Base-by-base conservation (phyloP, 2,888 invertebrate genomes). In the Tinea semifulvella region DNA sequence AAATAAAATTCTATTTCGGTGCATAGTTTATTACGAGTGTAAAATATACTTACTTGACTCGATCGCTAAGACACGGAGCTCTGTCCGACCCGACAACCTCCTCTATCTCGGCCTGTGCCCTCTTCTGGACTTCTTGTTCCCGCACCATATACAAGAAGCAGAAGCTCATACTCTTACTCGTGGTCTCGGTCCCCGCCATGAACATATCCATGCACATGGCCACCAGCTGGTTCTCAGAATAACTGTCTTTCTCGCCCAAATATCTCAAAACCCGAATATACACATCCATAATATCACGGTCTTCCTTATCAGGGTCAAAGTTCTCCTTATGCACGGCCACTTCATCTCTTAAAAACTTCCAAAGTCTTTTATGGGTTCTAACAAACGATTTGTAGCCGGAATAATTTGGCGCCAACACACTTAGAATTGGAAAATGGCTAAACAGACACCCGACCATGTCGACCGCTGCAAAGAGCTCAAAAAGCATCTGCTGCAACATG, bases 111-210 rank as follows among this genome's bases (percentile, higher is more conserved):
- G 85, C 84, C 54, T 89, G 91, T 0, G 90, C 91, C 56, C 87
- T 89, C 51, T 66, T 83, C 58, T 93, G 92, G 0, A 92, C 85
- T 1, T 87, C 82, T 14, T 88, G 90, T 54, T 89, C 84, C 13
- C 88, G 71, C 3, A 91, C 83, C 53, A 94, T 63, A 57, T 91
- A 88, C 51, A 91, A 79, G 54, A 93, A 90, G 47, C 88, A 85
- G 58, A 92, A 92, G 19, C 89, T 87, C 56, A 93, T 73, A 22
- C 88, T 87, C 61, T 93, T 92, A 43, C 87, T 88, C 0, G 93
- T 92, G 0, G 94, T 94, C 69, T 94, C 94, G 0, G 92, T 90
- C 0, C 93, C 94, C 16, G 93, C 94, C 82, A 93, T 87, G 56
- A 94, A 94, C 83, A 94, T 85, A 55, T 94, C 94, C 83, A 93